Evolutionary conservation across 2,113 vertebrate species (phyloP).

Genomic region (Tylochromis polylepis): DNA sequence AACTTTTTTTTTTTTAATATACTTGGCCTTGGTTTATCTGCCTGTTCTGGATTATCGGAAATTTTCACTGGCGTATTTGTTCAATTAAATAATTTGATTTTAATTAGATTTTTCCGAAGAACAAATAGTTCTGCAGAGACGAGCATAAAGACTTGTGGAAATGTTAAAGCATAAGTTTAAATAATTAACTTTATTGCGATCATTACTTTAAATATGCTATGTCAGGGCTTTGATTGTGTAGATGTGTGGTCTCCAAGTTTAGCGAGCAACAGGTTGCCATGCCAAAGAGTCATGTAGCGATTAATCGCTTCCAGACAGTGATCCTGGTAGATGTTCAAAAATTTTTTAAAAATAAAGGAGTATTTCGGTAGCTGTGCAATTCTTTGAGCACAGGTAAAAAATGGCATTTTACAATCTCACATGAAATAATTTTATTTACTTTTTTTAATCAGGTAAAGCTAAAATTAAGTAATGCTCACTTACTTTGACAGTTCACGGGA

Average conservation of each 20-base stretch:
- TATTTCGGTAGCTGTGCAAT: not conserved
- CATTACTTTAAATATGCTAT: not conserved
- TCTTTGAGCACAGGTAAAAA: not conserved
- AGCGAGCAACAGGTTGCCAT: not conserved
- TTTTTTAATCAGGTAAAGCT: not conserved
- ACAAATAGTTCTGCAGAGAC: not conserved
- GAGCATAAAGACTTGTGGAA: not conserved
- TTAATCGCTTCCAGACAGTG: not conserved
- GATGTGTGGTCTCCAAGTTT: not conserved
- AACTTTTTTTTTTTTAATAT: not conserved
- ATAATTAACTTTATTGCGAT: not conserved
- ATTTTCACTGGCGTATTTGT: not conserved
- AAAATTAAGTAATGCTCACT: not conserved
- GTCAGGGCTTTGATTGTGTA: not conserved
- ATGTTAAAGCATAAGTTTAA: not conserved
- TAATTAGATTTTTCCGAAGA: not conserved
- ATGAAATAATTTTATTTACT: not conserved
- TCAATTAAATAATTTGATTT: not conserved
- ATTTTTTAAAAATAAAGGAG: not conserved
- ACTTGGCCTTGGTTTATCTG: not conserved
- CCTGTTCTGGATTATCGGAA: not conserved
- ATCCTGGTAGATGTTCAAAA: too few relatives aligned
- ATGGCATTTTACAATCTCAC: not conserved
- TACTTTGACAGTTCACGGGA: not conserved
- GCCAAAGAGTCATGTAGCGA: not conserved